Conservation (phyloP, 1,140 invertebrate species). For the Pristionchus pacificus region DNA sequence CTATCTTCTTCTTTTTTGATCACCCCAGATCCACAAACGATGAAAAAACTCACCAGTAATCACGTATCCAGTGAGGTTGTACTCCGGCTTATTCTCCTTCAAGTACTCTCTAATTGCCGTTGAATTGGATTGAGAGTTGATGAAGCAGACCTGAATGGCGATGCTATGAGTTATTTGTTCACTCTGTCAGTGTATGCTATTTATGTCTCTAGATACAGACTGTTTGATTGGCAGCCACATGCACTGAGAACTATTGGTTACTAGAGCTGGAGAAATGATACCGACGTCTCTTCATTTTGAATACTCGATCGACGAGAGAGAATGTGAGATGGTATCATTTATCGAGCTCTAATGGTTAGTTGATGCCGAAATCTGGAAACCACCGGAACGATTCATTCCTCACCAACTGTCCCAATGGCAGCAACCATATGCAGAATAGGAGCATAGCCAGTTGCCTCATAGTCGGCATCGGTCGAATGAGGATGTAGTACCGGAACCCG, state of each 20-base stretch:
- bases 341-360: background rate
- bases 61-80: constrained; percentile 4
- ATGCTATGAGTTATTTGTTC: no score
- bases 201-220: background rate
- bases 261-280: no score
- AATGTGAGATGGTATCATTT: background rate
- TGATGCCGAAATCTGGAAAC: background rate
- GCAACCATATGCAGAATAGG: background rate
- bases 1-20: no score
- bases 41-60: background rate
- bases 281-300: background rate
- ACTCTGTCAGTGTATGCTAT: background rate
- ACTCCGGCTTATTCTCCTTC: constrained; percentile 16
- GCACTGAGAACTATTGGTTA: no score
- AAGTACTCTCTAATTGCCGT: constrained; percentile 11
- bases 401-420: background rate
- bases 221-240: background rate
- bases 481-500: background rate
- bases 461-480: background rate
- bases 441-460: background rate
- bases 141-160: constrained; percentile 23
- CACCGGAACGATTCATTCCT: background rate
- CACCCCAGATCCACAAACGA: no score
- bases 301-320: background rate
- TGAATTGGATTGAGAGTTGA: constrained; percentile 20